phyloP scores from a whole-genome alignment of 2,888 invertebrate genomes.

The Lasioglossum calceatum region DNA sequence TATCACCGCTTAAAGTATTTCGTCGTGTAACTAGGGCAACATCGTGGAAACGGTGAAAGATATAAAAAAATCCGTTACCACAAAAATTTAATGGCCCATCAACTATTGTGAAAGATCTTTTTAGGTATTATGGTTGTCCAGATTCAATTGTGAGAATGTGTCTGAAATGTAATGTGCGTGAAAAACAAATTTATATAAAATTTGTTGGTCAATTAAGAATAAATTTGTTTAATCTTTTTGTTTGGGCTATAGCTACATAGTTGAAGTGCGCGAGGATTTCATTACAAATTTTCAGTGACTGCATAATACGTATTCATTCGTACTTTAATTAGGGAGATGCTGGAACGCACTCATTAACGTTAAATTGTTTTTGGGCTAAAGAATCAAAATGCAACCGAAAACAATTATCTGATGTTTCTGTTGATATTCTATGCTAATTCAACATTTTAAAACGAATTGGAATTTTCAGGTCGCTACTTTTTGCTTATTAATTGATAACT shows the following conservation, averaged over 20 bases:
- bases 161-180: too few relatives aligned
- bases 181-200: neutral
- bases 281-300: neutral
- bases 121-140: neutral
- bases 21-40: neutral
- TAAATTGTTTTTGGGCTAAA: neutral
- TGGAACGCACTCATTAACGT: neutral
- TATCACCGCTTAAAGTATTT: neutral
- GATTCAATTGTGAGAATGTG: neutral
- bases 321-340: neutral
- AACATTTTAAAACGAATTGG: neutral
- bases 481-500: too few relatives aligned
- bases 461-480: too few relatives aligned
- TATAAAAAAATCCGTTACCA: neutral
- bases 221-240: neutral
- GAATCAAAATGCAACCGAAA: neutral
- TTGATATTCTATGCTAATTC: neutral
- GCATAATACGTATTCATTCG: neutral
- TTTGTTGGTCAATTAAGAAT: neutral
- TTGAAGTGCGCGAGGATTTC: neutral
- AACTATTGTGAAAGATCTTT: neutral
- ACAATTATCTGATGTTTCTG: neutral
- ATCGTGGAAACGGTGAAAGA: neutral
- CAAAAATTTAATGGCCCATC: neutral
- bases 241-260: neutral